Evolutionary conservation across 35 echinoderm and acorn worm species (phyloP).

Genomic region (Acanthaster planci): DNA sequence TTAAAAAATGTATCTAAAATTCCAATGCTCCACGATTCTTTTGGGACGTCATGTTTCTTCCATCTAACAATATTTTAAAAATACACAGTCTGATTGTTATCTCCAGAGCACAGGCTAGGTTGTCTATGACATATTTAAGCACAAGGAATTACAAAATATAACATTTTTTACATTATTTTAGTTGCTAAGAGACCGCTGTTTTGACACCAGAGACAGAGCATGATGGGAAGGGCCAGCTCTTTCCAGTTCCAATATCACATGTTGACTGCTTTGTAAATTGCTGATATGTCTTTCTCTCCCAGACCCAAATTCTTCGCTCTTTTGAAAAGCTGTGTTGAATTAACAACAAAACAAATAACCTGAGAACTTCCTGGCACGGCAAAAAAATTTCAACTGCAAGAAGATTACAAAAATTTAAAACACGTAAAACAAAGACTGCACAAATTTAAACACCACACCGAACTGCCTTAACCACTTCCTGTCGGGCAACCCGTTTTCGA

Average conservation of each 20-base stretch:
- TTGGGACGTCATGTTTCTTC: neutral
- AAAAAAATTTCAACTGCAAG: no score
- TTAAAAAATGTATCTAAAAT: neutral
- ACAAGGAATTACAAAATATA: constrained; percentile 33
- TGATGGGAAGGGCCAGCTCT: constrained; percentile 11
- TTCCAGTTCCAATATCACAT: constrained; percentile 39
- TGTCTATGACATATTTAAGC: constrained; percentile 13
- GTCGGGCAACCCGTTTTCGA: no score
- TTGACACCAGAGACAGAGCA: neutral
- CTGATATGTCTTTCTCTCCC: constrained; percentile 66
- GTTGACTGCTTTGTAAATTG: constrained; percentile 54
- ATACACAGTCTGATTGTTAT: neutral
- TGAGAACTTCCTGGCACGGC: no score
- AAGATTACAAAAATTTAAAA: no score
- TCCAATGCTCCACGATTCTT: neutral
- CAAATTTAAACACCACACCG: no score
- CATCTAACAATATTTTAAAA: neutral
- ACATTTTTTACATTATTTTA: constrained; percentile 19
- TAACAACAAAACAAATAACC: no score
- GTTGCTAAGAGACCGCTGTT: neutral
- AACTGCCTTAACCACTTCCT: no score
- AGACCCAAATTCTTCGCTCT: constrained; percentile 64
- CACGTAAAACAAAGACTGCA: no score
- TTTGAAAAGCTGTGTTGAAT: constrained; percentile 62
- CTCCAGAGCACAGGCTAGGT: neutral